Evolutionary conservation across 2,888 invertebrate genomes (phyloP).

Genomic region (Lithophane ornitopus): DNA sequence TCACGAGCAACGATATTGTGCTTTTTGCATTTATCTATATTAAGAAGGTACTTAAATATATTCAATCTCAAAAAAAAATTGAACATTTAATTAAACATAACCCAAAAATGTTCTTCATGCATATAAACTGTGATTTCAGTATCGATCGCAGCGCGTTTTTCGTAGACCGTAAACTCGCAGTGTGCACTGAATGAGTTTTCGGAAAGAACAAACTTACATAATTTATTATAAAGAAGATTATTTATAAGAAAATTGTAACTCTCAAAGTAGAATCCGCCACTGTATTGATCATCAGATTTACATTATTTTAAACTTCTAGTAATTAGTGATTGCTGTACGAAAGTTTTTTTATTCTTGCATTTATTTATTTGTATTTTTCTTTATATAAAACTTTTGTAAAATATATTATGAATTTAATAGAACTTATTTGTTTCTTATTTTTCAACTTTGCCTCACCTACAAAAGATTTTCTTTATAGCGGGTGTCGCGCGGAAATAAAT

Average conservation of each 20-base stretch:
- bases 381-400: slow-evolving; percentile 15
- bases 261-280: slow-evolving; percentile 16
- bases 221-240: background rate
- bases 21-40: background rate
- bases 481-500: too few relatives aligned
- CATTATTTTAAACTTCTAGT: too few relatives aligned
- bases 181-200: background rate
- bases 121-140: background rate
- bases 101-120: too few relatives aligned
- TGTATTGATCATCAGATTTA: slow-evolving; percentile 7
- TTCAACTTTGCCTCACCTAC: background rate
- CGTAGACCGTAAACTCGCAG: background rate
- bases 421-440: background rate
- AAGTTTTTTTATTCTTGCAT: slow-evolving; percentile 29
- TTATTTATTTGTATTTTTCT: slow-evolving; percentile 29
- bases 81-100: background rate
- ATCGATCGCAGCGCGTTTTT: background rate
- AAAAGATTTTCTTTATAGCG: background rate
- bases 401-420: slow-evolving; percentile 23
- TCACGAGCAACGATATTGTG: background rate
- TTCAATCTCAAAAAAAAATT: background rate
- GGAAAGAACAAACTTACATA: background rate
- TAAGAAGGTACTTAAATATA: background rate
- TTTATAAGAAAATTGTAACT: background rate
- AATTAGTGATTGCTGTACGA: slow-evolving; percentile 9